A percentile compares a stretch with the other conserved stretches of the same genome.
phyloP scores from a whole-genome alignment of 2,888 invertebrate species.

The Phortica magna region DNA sequence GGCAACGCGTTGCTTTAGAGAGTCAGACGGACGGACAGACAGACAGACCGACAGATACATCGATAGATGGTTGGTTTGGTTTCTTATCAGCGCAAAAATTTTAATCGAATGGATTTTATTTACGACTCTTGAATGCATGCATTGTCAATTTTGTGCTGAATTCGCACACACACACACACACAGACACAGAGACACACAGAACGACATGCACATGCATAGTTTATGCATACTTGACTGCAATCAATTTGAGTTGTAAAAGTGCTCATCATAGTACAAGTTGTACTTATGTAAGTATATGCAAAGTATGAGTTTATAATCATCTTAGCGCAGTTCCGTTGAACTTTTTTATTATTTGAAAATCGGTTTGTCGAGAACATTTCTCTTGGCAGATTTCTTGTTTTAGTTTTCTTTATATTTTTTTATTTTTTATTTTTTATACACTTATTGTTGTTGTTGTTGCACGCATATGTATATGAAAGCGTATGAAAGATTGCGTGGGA shows the following conservation, averaged over 20 bases:
- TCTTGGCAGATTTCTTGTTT: not conserved
- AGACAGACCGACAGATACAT: not conserved
- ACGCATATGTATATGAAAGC: constrained; percentile 44
- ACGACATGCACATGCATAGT: constrained; percentile 16
- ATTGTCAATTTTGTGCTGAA: constrained; percentile 60
- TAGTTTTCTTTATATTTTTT: constrained; percentile 35
- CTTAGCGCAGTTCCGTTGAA: constrained; percentile 59
- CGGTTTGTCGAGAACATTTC: not conserved
- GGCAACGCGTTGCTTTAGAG: constrained; percentile 19
- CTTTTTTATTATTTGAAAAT: constrained; percentile 58
- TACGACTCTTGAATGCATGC: constrained; percentile 51
- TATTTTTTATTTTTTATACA: not conserved
- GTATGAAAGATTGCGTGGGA: constrained; percentile 69
- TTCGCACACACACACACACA: constrained; percentile 53
- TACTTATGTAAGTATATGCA: constrained; percentile 49
- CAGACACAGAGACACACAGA: constrained; percentile 34
- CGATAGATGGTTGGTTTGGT: not conserved
- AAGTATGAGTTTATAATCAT: constrained; percentile 58
- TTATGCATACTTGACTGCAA: not conserved
- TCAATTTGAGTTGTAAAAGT: not conserved
- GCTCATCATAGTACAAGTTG: not conserved
- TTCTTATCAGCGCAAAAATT: constrained; percentile 53
- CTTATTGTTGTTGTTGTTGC: not conserved
- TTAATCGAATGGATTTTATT: constrained; percentile 68
- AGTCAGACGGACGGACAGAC: not conserved